A percentile compares a stretch with the other conserved stretches of the same genome.
Evolutionary conservation across 2,797 vertebrate genomes (phyloP).

Genomic region (Pterois miles): DNA sequence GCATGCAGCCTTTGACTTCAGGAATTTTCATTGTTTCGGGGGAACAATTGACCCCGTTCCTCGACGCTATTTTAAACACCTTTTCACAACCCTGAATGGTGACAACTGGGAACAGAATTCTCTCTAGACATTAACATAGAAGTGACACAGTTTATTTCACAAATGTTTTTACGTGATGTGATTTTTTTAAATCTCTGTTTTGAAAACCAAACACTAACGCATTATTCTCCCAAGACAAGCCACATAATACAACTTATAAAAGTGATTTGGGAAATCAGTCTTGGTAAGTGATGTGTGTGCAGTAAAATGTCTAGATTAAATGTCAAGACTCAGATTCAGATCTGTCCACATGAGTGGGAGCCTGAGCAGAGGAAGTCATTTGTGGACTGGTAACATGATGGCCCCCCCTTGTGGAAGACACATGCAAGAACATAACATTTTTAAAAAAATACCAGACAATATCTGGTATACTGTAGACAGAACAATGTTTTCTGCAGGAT

Average conservation of each 20-base stretch:
- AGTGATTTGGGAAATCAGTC: background rate
- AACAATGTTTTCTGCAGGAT: background rate
- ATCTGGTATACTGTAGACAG: no score
- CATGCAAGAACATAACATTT: background rate
- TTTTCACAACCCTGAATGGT: constrained; percentile 18
- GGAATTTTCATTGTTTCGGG: constrained; percentile 78
- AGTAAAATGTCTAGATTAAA: no score
- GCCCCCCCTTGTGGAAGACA: constrained; percentile 49
- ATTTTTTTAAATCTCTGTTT: background rate
- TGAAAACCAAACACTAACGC: background rate
- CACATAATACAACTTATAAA: background rate
- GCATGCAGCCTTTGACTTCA: constrained; percentile 63
- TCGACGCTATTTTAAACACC: constrained; percentile 58
- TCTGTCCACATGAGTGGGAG: background rate
- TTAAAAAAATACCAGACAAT: background rate
- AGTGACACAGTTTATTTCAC: background rate
- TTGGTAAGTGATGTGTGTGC: background rate
- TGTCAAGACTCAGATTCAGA: rapidly evolving
- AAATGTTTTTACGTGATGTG: background rate
- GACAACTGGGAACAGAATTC: constrained; percentile 25
- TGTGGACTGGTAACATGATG: background rate
- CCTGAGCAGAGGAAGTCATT: background rate
- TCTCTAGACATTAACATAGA: background rate
- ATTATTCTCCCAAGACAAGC: background rate
- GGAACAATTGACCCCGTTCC: constrained; percentile 68